A percentile compares a stretch with the other conserved stretches of the same genome.
Conservation (phyloP, 2,113 vertebrate genomes). For the Mohoua ochrocephala region DNA sequence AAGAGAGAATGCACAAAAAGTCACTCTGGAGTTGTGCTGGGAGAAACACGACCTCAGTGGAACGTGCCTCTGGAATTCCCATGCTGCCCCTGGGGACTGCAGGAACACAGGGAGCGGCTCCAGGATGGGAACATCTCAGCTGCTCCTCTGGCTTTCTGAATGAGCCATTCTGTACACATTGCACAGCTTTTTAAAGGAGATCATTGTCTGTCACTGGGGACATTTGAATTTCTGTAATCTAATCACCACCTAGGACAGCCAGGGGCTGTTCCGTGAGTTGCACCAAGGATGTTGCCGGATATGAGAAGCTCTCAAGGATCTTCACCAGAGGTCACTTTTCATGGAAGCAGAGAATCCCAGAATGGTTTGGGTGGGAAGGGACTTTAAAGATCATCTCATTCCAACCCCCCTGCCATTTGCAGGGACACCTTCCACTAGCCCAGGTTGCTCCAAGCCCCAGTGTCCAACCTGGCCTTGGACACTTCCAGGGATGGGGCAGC, state of each 20-base stretch:
- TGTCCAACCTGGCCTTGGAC: not conserved
- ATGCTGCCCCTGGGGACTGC: not conserved
- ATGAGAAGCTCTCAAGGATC: not conserved
- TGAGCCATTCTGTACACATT: fast-evolving
- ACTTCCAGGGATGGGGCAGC: not conserved
- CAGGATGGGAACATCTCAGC: not conserved
- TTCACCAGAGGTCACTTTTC: not conserved
- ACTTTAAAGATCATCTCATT: not conserved
- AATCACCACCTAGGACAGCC: not conserved
- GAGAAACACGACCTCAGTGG: not conserved
- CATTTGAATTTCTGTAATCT: not conserved
- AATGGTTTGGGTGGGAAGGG: not conserved
- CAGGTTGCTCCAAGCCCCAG: not conserved
- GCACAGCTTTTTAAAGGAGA: not conserved
- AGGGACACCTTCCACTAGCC: not conserved
- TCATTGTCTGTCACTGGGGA: not conserved
- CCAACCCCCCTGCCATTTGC: not conserved
- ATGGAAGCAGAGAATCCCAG: not conserved
- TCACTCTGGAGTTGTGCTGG: not conserved
- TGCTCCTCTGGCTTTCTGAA: not conserved
- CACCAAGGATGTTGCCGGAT: not conserved
- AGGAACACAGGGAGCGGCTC: not conserved
- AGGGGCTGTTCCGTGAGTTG: not conserved
- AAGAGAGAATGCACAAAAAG: not conserved
- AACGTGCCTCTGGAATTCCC: not conserved